Evolutionary conservation across 1,140 invertebrate species (phyloP), one percentile per base, ranked within the genome.

Genomic region (Pseudobourletiella spinata): DNA sequence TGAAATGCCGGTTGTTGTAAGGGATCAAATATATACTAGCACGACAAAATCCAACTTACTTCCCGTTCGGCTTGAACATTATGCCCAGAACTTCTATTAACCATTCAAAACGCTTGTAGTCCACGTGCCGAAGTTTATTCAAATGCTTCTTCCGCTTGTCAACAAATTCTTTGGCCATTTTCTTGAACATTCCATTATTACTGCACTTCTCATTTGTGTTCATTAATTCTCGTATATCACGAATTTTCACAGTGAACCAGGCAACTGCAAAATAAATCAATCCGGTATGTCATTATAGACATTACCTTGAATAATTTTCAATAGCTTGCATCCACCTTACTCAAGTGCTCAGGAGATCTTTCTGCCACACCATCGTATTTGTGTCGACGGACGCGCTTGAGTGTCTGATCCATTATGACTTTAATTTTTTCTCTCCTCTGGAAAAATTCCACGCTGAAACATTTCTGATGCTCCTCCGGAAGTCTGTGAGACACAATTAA

Each of bases 41-140:
- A 30, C 20, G 24, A 39, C 50, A 58, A n/a, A 26, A 29, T 14
- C 26, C 16, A 56, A 71, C 77, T 75, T 81, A 82, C 80, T 74
- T 68, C 4, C 86, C 83, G 61, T 76, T 72, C 25, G 82, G 82
- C 71, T 85, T 84, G 70, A 87, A 92, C 39, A 84, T 77, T 63
- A 95, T 76, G 68, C 89, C 84, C 1, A 95, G 74, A 72, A 84
- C 81, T 68, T 91, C 86, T 8, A 92, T 71, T n/a, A 93, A 68
- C 87, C 88, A 93, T 74, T 91, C 87, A 74, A 88, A 94, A 48
- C 84, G 81, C 67, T 84, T 85, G 73, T 91, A 91, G 73, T 94
- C 90, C 76, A 80, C 80, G 35, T 76, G 76, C 29, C 88, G 75
- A 22, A 93, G 73, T 57, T 76, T 75, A 68, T 82, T 86, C 2